A percentile compares a stretch with the other conserved stretches of the same genome.
phyloP scores from a whole-genome alignment of 2,113 vertebrate genomes.

The Halichoeres trimaculatus region DNA sequence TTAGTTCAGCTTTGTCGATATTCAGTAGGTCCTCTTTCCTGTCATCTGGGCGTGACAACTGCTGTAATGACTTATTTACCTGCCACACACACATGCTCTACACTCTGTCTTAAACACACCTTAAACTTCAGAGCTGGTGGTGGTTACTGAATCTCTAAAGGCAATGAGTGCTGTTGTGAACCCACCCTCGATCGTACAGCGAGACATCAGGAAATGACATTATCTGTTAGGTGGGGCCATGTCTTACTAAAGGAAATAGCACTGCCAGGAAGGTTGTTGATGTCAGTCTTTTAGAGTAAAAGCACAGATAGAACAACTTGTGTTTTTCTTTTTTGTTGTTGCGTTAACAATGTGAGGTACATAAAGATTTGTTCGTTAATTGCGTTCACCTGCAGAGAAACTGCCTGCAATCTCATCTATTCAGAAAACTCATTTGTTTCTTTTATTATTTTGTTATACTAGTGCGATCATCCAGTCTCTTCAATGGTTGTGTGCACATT shows the following conservation, averaged over 20 bases:
- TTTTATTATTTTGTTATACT: conserved; percentile 36
- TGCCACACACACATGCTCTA: conserved; percentile 26
- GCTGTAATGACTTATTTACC: conserved; percentile 28
- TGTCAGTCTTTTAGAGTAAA: conserved; percentile 25
- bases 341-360: neutral
- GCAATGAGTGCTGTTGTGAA: conserved; percentile 53
- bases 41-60: conserved; percentile 28
- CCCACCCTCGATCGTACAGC: conserved; percentile 47
- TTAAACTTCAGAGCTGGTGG: neutral
- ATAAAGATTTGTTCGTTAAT: conserved; percentile 18
- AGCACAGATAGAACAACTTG: conserved; percentile 25
- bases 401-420: conserved; percentile 13
- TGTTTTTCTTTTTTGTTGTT: neutral
- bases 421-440: conserved; percentile 27
- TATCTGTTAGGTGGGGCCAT: conserved; percentile 46
- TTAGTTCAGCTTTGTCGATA: conserved; percentile 20
- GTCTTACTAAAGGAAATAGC: conserved; percentile 51
- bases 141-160: conserved; percentile 20
- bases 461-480: conserved; percentile 25
- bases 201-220: conserved; percentile 62
- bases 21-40: conserved; percentile 29
- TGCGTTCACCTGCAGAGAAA: conserved; percentile 20
- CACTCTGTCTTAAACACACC: neutral
- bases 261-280: conserved; percentile 10
- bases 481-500: conserved; percentile 10